Evolutionary conservation across 2,888 invertebrate species (phyloP), one percentile per base, ranked within the genome.

Genomic region (Dynastes grantii): DNA sequence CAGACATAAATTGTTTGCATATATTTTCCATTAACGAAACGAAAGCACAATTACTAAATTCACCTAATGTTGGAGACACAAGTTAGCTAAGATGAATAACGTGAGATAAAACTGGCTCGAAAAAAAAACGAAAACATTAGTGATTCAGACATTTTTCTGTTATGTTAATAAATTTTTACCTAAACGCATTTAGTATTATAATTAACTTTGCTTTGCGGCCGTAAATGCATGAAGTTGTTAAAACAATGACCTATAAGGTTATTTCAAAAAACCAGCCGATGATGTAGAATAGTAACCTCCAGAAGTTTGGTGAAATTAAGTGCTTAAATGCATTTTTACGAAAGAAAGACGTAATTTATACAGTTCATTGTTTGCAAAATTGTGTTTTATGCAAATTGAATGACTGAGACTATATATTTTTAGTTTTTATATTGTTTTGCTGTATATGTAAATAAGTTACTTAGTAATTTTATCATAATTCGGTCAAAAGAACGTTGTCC

Each of bases 1-100:
- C 16, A 71, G 55, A 71, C 71, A 71, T 37, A 55, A 71, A 71
- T 55, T 55, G 71, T 71, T 71, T 71, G 71, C 71, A 71, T 71
- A 71, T 71, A 55, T 55, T 71, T 53, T 71, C 71, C 53, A 53
- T 71, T 71, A 16, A 53, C 51, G 16, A 51, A 68, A 68, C 55
- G 71, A 71, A 71, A 55, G 11, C 11, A 37, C 13, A 71, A 53
- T 53, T 32, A 71, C 55, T 55, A 71, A 55, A 71, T 71, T 55
- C 55, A 49, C 55, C 55, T 71, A 37, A 71, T 71, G 6, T 37
- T 55, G 32, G 16, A 9, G 55, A 37, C 53, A 45, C 45, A 45
- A 61, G 8, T 11, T 49, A 22, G 58, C 11, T 8, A 61, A 73
- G 61, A 73, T 73, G 22, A 61, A 61, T 73, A 40, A 73, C 73